These are phyloP conservation scores for Rhyzopertha dominica DNA, from an alignment of 1,140 invertebrate species.

Conservation along the genomic window DNA sequence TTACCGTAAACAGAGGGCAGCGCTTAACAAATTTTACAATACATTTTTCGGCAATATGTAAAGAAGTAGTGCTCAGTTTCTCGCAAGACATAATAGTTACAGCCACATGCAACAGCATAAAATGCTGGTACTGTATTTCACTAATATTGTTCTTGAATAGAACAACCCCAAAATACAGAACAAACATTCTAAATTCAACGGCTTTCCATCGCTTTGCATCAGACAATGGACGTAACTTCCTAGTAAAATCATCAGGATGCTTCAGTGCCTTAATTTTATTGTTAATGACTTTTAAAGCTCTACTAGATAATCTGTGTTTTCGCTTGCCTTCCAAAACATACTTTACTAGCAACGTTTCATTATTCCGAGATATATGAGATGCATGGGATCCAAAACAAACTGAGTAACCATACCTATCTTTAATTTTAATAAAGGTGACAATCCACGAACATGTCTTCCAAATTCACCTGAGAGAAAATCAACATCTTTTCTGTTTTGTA, in stretches of 20 bases:
- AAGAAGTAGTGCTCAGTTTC: background rate
- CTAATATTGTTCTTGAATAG: slow-evolving; percentile 17
- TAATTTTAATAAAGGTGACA: slow-evolving; percentile 6
- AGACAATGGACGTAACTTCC: slow-evolving; percentile 26
- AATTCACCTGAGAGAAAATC: background rate
- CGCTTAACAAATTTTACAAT: background rate
- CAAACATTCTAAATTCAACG: slow-evolving; percentile 32
- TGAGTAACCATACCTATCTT: background rate
- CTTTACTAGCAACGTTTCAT: background rate
- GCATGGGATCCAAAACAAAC: slow-evolving; percentile 9
- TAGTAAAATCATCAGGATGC: slow-evolving; percentile 27
- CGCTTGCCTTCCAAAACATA: background rate
- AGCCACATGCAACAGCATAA: background rate
- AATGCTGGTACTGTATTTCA: background rate
- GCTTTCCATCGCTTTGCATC: slow-evolving; percentile 34
- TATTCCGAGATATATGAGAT: slow-evolving; percentile 4
- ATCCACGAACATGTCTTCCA: slow-evolving; percentile 3
- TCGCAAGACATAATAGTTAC: background rate
- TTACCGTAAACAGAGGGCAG: slow-evolving; percentile 3
- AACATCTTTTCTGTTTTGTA: slow-evolving; percentile 2
- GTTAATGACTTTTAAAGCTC: background rate
- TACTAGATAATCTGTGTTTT: slow-evolving; percentile 1
- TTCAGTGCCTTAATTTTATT: background rate
- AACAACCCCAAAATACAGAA: slow-evolving; percentile 33
- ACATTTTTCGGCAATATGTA: background rate